A percentile compares a stretch with the other conserved stretches of the same genome.
phyloP scores from a whole-genome alignment of 2,888 invertebrate species.

The Nomada ruficornis region DNA sequence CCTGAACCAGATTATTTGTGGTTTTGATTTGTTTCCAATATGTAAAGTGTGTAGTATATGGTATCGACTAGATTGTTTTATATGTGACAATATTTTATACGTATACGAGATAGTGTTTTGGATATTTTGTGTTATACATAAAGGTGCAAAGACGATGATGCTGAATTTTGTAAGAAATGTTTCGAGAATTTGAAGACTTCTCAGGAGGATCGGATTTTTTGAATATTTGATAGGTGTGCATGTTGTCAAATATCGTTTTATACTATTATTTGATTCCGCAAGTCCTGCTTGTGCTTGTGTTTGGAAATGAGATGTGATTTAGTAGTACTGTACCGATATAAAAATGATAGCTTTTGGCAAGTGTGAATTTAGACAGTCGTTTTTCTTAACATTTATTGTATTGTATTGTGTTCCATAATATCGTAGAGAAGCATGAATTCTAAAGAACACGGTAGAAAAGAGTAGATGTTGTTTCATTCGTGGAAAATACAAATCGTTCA shows the following conservation, averaged over 20 bases:
- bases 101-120: no score
- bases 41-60: background rate
- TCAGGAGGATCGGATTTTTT: background rate
- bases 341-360: background rate
- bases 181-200: background rate
- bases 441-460: no score
- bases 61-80: background rate
- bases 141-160: no score
- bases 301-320: background rate
- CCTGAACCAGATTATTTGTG: background rate
- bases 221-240: background rate
- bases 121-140: no score
- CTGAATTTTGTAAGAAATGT: no score
- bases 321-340: background rate
- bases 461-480: no score
- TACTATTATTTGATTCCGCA: background rate
- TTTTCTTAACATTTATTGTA: background rate
- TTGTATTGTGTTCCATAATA: no score
- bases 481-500: no score
- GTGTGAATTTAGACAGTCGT: background rate
- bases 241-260: background rate
- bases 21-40: background rate
- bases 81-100: background rate
- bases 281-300: background rate
- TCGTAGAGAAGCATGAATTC: no score